Evolutionary conservation across 1,140 invertebrate genomes (phyloP), one percentile per base, ranked within the genome.

Genomic region (Formica exsecta): DNA sequence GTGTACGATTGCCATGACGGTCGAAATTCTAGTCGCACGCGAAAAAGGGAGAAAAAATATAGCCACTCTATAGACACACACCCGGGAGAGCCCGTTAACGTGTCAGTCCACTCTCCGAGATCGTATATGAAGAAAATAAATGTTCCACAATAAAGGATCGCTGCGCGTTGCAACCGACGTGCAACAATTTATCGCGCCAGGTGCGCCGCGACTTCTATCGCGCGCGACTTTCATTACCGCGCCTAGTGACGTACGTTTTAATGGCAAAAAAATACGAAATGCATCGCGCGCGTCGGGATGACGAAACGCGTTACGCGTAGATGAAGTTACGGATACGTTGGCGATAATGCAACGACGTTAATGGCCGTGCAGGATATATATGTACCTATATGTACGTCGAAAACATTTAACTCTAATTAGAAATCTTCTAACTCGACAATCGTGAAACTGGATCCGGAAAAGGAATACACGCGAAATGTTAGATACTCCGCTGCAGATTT

Each of bases 181-280:
- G 77, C 57, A 76, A 64, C 74, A 74, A 85, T 85, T 86, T 70
- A 80, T 36, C 64, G 84, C 75, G 64, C 44, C 84, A 85, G 48
- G 62, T 77, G 84, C 75, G 64, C 22, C 51, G 71, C 71, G 71
- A 32, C 48, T 66, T 54, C 62, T 77, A 66, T 77, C 32, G 48
- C 74, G 48, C 73, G 48, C 74, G 73, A 79, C 74, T 85, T 79
- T 80, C 74, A 86, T 86, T 79, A 79, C 51, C 51, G 36, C 38
- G 36, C 16, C 41, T 48, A 61, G 25, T 19, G 62, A 85, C 62
- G 62, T 51, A 29, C 59, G 51, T 59, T 86, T 79, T 70, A 80
- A 70, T 51, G 62, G 41, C 38, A 59, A 86, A 79, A 85, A 85
- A 64, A 25, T 75, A 19, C 19, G 38, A n/a, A 85, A 77, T 77